Conservation (phyloP, 2,797 vertebrate genomes). For the Pyrocephalus nanus region DNA sequence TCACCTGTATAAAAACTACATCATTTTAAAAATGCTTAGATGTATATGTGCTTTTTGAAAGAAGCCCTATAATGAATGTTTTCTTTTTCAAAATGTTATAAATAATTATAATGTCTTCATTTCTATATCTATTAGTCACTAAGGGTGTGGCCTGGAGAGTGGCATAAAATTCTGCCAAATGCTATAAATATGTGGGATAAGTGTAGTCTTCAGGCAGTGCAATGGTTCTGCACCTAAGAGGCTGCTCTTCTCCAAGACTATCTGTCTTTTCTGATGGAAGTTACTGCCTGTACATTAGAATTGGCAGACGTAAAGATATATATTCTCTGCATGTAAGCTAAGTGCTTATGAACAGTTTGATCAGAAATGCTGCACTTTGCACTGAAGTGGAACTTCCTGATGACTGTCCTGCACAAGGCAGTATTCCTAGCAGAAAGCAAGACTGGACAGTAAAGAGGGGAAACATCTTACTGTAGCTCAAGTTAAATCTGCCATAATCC, state of each 20-base stretch:
- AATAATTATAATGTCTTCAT: constrained; percentile 7
- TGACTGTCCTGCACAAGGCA: neutral
- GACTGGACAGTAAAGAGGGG: neutral
- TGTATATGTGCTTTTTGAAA: constrained; percentile 48
- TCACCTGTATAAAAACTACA: neutral
- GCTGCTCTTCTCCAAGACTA: neutral
- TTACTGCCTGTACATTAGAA: neutral
- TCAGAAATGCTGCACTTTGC: neutral
- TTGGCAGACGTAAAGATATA: neutral
- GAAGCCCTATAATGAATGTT: constrained; percentile 41
- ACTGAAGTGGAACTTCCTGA: neutral
- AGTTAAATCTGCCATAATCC: neutral
- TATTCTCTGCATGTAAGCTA: neutral
- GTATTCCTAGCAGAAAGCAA: neutral
- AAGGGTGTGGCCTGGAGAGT: neutral
- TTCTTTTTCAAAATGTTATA: constrained; percentile 37
- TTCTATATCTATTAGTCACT: neutral
- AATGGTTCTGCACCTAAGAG: neutral
- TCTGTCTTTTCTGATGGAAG: neutral
- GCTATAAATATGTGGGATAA: neutral
- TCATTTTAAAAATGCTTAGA: neutral
- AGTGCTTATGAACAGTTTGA: neutral
- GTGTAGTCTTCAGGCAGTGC: neutral
- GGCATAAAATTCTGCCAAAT: neutral
- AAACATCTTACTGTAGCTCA: neutral